phyloP scores from a whole-genome alignment of 2,888 invertebrate genomes.

The Lithophane semibrunnea region DNA sequence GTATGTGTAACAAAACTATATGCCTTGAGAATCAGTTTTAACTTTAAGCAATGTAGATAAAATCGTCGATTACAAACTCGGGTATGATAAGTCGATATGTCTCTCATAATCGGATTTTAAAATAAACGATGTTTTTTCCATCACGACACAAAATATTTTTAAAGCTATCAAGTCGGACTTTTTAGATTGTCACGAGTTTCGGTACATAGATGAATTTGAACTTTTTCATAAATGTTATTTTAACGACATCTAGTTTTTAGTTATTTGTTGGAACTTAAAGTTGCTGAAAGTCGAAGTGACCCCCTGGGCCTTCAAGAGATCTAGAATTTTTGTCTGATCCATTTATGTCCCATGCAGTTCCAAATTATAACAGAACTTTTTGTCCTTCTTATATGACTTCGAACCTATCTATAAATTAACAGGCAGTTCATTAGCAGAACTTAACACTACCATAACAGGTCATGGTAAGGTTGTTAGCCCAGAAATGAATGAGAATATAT shows the following conservation, averaged over 20 bases:
- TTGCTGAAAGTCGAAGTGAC: neutral
- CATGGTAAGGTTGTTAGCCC: constrained; percentile 33
- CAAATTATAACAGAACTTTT: neutral
- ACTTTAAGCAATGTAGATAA: no score
- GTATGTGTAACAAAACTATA: no score
- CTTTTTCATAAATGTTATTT: neutral
- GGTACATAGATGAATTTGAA: neutral
- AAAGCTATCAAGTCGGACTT: no score
- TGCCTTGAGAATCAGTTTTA: no score
- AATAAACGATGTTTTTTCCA: no score
- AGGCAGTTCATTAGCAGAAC: constrained; percentile 30
- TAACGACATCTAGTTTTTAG: neutral
- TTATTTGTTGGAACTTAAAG: neutral
- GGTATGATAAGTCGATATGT: no score
- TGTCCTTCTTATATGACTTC: constrained; percentile 1
- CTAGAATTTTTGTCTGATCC: neutral
- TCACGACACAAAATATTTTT: no score
- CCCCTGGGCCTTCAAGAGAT: neutral
- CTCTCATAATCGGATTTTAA: no score
- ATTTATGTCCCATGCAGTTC: neutral
- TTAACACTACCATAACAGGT: constrained; percentile 7
- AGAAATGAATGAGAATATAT: constrained; percentile 22
- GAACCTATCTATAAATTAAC: neutral
- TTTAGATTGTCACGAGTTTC: no score
- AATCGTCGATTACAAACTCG: no score